Evolutionary conservation across 2,797 vertebrate genomes (phyloP).

Genomic region (Oreortyx pictus): DNA sequence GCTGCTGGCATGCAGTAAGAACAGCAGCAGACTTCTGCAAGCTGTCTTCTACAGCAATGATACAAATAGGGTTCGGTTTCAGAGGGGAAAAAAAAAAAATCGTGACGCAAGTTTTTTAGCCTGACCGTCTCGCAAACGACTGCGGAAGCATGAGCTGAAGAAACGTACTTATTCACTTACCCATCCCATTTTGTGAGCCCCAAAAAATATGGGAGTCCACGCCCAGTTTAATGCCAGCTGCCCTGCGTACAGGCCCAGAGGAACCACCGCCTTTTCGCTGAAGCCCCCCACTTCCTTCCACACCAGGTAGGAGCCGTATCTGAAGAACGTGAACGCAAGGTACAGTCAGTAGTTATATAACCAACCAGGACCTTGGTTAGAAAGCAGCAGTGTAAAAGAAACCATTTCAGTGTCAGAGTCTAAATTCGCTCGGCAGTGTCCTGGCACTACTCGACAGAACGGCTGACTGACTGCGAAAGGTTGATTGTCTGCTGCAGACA

Average conservation of each 20-base stretch:
- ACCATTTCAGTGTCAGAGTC: neutral
- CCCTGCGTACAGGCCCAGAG: constrained; percentile 81
- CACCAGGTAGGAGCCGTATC: constrained; percentile 82
- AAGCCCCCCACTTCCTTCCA: constrained; percentile 84
- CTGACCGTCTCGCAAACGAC: neutral
- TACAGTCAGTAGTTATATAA: neutral
- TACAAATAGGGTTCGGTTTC: neutral
- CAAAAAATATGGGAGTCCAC: constrained; percentile 82
- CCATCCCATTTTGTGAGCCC: constrained; percentile 78
- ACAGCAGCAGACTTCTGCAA: neutral
- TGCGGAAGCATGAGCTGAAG: neutral
- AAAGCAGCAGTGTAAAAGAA: neutral
- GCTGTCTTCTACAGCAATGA: neutral
- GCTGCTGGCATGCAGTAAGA: neutral
- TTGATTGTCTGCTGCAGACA: neutral
- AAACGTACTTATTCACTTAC: constrained; percentile 73
- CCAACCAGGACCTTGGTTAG: neutral
- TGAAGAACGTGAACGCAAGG: constrained; percentile 34
- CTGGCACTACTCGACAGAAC: neutral
- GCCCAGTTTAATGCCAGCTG: constrained; percentile 84
- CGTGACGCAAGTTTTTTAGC: rapidly evolving
- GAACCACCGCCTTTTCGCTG: constrained; percentile 73
- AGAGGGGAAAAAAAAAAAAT: neutral
- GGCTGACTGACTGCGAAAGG: neutral
- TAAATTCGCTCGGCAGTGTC: neutral